phyloP scores from a whole-genome alignment of 2,888 invertebrate genomes.

The Phalangium opilio region DNA sequence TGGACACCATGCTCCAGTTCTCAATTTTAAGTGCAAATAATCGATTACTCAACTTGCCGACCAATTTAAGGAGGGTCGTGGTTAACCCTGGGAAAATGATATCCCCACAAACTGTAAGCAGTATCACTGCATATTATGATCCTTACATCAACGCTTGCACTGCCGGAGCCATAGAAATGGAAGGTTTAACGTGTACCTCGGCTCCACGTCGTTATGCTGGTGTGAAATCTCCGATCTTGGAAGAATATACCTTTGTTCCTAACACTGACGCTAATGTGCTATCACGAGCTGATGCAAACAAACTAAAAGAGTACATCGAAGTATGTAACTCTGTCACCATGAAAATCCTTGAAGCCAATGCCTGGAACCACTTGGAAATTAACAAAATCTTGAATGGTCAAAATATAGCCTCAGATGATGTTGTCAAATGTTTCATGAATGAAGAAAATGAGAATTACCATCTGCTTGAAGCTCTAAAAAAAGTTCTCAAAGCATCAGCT shows the following conservation, averaged over 20 bases:
- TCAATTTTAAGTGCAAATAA: no score
- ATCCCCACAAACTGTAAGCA: no score
- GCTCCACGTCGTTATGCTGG: constrained; percentile 62
- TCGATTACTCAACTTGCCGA: no score
- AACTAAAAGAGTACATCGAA: constrained; percentile 17
- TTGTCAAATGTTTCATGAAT: constrained; percentile 17
- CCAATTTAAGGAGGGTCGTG: no score
- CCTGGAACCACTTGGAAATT: constrained; percentile 14
- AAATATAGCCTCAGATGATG: constrained; percentile 14
- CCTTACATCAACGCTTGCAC: constrained; percentile 43
- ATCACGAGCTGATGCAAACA: constrained; percentile 8
- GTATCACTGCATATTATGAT: constrained; percentile 1
- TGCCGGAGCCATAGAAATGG: constrained; percentile 70
- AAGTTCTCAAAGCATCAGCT: constrained; percentile 1
- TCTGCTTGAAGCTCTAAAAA: constrained; percentile 14
- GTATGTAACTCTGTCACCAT: constrained; percentile 18
- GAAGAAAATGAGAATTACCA: constrained; percentile 11
- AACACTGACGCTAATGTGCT: constrained; percentile 33
- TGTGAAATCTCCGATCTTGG: constrained; percentile 64
- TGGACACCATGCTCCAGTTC: constrained; percentile 8
- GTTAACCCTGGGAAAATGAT: no score
- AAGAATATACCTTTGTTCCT: constrained; percentile 66
- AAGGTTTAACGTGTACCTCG: constrained; percentile 75
- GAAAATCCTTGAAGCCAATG: constrained; percentile 14
- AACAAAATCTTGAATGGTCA: constrained; percentile 17